phyloP scores from a whole-genome alignment of 2,113 vertebrate genomes.

The Bos javanicus region DNA sequence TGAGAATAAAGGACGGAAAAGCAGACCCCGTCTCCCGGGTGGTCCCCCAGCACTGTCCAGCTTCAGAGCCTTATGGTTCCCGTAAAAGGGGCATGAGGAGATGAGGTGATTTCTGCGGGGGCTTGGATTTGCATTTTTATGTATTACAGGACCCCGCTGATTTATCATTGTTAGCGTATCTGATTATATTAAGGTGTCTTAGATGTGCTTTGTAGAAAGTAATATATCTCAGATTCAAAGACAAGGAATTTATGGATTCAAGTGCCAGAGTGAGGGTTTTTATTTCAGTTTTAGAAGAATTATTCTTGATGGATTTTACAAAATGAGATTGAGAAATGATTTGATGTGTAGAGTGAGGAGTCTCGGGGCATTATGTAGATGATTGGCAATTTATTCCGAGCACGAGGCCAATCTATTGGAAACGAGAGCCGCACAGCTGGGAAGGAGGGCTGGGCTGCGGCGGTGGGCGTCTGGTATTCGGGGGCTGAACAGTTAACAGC shows the following conservation, averaged over 20 bases:
- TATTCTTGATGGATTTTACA: slow-evolving; percentile 53
- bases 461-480: neutral
- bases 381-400: slow-evolving; percentile 42
- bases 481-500: slow-evolving; percentile 4
- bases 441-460: neutral
- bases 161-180: slow-evolving; percentile 35
- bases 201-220: slow-evolving; percentile 37
- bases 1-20: neutral
- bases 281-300: slow-evolving; percentile 55
- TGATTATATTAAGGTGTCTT: slow-evolving; percentile 27
- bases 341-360: neutral
- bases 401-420: slow-evolving; percentile 10
- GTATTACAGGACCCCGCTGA: neutral
- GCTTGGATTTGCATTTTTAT: slow-evolving; percentile 35
- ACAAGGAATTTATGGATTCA: slow-evolving; percentile 51
- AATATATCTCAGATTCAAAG: slow-evolving; percentile 41
- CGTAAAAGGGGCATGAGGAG: neutral
- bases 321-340: slow-evolving; percentile 45
- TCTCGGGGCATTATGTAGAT: slow-evolving; percentile 5
- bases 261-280: slow-evolving; percentile 44
- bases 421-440: neutral
- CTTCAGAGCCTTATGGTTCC: neutral
- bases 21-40: rapidly evolving
- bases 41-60: neutral
- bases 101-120: neutral